phyloP scores from a whole-genome alignment of 2,797 vertebrate species.

The Eulemur albifrons region DNA sequence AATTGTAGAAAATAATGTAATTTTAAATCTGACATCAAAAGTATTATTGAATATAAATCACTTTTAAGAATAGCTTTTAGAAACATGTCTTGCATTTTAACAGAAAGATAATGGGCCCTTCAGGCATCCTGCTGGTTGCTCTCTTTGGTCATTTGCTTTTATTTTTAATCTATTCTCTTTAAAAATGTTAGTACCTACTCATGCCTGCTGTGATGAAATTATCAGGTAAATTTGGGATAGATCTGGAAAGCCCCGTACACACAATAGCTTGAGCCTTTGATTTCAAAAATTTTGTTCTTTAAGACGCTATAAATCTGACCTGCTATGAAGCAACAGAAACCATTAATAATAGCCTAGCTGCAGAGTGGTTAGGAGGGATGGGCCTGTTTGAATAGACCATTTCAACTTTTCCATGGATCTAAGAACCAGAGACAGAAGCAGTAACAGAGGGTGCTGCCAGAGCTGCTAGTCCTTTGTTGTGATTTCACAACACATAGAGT shows the following conservation, averaged over 20 bases:
- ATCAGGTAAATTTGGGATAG: neutral
- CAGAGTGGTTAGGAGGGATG: neutral
- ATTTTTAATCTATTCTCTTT: conserved; percentile 1
- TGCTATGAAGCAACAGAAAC: neutral
- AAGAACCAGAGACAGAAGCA: neutral
- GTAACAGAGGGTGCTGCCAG: rapidly evolving
- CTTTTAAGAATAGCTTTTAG: neutral
- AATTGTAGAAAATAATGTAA: neutral
- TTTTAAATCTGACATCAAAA: neutral
- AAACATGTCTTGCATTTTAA: neutral
- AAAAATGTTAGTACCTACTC: neutral
- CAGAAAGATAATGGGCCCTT: neutral
- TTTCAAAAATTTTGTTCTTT: neutral
- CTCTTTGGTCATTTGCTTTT: conserved; percentile 34
- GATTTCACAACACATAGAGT: neutral
- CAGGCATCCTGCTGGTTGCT: neutral
- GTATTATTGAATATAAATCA: neutral
- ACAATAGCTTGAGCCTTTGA: neutral
- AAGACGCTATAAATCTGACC: neutral
- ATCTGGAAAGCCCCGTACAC: neutral
- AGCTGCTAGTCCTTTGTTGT: neutral
- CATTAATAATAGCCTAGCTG: neutral
- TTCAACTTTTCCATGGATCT: neutral
- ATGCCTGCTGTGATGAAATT: neutral
- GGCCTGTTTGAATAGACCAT: rapidly evolving